Evolutionary conservation across 2,113 vertebrate genomes (phyloP).

Genomic region (Agapornis roseicollis): DNA sequence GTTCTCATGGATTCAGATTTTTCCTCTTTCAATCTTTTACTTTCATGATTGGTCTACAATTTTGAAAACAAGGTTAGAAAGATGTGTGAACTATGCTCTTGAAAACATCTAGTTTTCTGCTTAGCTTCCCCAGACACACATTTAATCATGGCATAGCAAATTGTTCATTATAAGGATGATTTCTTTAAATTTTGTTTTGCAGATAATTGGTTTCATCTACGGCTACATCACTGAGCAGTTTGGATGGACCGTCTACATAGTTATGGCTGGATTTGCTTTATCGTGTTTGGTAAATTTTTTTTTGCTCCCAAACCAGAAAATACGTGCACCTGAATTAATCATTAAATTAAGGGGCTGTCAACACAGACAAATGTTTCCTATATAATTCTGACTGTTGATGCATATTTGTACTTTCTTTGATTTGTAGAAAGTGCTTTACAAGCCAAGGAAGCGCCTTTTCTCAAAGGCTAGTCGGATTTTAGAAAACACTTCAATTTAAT

Average conservation of each 20-base stretch:
- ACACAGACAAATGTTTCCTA: not conserved
- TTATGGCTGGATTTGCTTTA: conserved; percentile 89
- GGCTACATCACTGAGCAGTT: conserved; percentile 93
- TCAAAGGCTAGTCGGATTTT: not conserved
- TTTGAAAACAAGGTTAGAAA: not conserved
- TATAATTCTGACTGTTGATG: not conserved
- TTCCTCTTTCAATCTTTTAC: not conserved
- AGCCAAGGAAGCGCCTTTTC: not conserved
- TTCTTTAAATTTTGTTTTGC: not conserved
- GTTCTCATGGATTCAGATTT: not conserved
- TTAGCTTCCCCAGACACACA: not conserved
- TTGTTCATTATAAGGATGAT: not conserved
- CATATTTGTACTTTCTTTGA: not conserved
- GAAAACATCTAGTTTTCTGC: not conserved
- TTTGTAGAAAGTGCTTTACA: not conserved
- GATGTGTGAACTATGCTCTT: not conserved
- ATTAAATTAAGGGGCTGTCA: not conserved
- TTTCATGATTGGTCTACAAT: not conserved
- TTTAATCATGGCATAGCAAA: not conserved
- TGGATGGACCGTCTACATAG: conserved; percentile 95
- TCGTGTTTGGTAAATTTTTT: conserved; percentile 88
- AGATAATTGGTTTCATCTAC: conserved; percentile 92
- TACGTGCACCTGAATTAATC: not conserved
- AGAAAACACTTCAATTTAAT: not conserved
- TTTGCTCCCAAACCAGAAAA: not conserved